These are phyloP conservation scores for Phoeniculus purpureus DNA, from an alignment of 2,797 vertebrate species.

Conservation along the genomic window DNA sequence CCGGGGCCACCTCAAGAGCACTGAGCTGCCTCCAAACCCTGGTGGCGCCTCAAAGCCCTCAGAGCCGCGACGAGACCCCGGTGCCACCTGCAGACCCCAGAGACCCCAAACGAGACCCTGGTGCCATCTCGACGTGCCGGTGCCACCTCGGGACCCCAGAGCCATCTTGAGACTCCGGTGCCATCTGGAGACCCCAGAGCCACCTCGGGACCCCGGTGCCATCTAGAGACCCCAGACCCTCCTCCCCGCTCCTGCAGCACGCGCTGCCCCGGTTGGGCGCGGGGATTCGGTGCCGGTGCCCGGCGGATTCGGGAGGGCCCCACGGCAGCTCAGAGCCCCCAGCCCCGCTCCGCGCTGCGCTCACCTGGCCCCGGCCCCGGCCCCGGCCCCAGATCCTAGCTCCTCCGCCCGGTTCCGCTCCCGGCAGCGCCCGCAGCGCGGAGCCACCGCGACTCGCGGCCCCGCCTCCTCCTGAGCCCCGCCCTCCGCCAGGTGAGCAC, in stretches of 20 bases:
- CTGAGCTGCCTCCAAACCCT: no score
- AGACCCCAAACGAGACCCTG: no score
- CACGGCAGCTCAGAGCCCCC: not conserved
- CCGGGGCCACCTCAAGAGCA: no score
- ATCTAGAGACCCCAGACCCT: not conserved
- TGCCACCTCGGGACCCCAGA: not conserved
- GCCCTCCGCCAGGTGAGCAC: not conserved
- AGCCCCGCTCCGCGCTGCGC: not conserved
- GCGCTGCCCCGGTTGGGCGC: no score
- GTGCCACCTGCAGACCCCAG: no score
- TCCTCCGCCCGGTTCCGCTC: not conserved
- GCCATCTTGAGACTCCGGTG: not conserved
- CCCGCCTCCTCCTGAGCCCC: not conserved
- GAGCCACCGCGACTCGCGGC: not conserved
- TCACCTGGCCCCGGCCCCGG: not conserved
- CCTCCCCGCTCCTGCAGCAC: no score
- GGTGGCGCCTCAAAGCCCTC: no score
- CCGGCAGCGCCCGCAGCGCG: not conserved
- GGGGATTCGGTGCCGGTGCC: not conserved
- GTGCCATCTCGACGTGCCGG: no score
- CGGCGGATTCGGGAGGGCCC: not conserved
- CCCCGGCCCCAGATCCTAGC: not conserved
- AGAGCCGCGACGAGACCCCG: no score
- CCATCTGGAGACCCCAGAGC: no score
- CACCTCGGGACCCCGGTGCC: no score